These are phyloP conservation scores for Reticulitermes lucifugus DNA, from an alignment of 2,888 invertebrate species.

Conservation along the genomic window DNA sequence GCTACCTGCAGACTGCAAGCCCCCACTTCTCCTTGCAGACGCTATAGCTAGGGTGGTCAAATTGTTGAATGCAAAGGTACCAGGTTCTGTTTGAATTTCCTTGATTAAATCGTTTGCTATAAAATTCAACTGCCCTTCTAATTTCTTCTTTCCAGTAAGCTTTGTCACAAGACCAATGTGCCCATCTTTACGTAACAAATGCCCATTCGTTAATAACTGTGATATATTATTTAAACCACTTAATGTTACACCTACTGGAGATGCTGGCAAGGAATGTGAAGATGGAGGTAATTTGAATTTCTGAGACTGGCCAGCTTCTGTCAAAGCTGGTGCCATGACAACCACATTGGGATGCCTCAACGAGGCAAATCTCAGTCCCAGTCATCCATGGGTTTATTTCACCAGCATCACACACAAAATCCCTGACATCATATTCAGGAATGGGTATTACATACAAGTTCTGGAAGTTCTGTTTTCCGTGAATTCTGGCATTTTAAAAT, in stretches of 20 bases:
- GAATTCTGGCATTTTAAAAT: background rate
- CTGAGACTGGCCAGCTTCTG: conserved; percentile 70
- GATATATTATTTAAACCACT: conserved; percentile 48
- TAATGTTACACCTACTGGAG: conserved; percentile 47
- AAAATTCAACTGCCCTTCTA: conserved; percentile 43
- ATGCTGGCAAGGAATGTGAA: conserved; percentile 51
- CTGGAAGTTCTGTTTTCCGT: background rate
- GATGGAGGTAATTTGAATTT: conserved; percentile 64
- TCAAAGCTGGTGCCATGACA: conserved; percentile 96
- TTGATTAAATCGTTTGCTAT: conserved; percentile 44
- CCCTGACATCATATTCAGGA: background rate
- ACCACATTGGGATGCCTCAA: conserved; percentile 72
- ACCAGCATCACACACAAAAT: background rate
- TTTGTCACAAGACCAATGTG: conserved; percentile 30
- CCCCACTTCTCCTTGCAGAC: conserved; percentile 54
- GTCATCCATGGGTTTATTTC: conserved; percentile 57
- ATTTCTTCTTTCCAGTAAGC: conserved; percentile 21
- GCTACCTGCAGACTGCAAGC: conserved; percentile 50
- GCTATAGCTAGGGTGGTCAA: conserved; percentile 58
- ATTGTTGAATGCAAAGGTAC: conserved; percentile 56
- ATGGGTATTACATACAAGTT: background rate
- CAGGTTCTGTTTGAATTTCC: conserved; percentile 41
- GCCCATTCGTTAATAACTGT: conserved; percentile 43
- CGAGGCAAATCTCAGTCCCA: conserved; percentile 60
- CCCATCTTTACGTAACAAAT: conserved; percentile 22